Conservation (phyloP, 1,140 invertebrate genomes). For the Dendrolimus kikuchii region DNA sequence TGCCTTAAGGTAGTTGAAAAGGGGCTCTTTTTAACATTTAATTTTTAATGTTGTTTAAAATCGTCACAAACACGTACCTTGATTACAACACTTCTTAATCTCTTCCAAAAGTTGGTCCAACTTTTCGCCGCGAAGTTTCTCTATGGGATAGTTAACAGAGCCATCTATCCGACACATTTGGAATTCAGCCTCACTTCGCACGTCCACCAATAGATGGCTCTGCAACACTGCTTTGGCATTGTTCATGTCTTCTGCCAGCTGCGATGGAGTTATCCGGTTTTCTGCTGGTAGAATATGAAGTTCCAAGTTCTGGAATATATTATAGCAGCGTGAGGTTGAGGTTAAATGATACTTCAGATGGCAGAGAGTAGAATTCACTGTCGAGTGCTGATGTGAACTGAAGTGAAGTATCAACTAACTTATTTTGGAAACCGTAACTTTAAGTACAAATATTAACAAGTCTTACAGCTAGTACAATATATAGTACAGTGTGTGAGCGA, state of each 20-base stretch:
- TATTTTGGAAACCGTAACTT: no score
- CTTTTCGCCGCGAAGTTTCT: slow-evolving; percentile 16
- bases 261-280: slow-evolving; percentile 25
- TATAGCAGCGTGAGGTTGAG: background rate
- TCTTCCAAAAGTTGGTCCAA: slow-evolving; percentile 18
- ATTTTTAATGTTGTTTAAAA: no score
- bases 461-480: no score
- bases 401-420: no score
- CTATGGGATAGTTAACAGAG: slow-evolving; percentile 41
- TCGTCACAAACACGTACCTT: slow-evolving; percentile 13
- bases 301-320: slow-evolving; percentile 31
- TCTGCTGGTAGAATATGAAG: slow-evolving; percentile 27
- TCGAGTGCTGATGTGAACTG: no score
- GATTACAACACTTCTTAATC: slow-evolving; percentile 15
- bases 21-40: no score
- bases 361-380: no score
- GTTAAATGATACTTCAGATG: no score
- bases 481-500: no score
- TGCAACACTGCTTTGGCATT: background rate
- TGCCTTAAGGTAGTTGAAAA: no score
- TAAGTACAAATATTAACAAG: no score
- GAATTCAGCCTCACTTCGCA: slow-evolving; percentile 38
- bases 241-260: slow-evolving; percentile 16
- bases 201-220: slow-evolving; percentile 35
- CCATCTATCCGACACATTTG: slow-evolving; percentile 47